phyloP scores from a whole-genome alignment of 2,888 invertebrate genomes.

The Drosophila monieri region DNA sequence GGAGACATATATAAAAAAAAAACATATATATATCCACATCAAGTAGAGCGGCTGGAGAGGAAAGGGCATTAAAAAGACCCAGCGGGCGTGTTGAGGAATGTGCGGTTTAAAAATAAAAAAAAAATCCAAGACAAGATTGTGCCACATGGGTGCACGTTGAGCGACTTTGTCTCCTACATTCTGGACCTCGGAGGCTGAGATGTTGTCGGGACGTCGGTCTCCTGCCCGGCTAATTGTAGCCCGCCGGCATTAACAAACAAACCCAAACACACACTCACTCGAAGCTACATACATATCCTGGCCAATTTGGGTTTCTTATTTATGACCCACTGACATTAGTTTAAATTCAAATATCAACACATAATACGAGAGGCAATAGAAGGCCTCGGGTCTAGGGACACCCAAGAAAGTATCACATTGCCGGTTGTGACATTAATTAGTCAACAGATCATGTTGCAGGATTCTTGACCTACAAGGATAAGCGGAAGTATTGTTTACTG shows the following conservation, averaged over 20 bases:
- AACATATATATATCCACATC: conserved; percentile 6
- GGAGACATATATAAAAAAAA: conserved; percentile 25
- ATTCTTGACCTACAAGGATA: conserved; percentile 57
- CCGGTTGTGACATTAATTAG: conserved; percentile 72
- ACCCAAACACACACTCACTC: conserved; percentile 21
- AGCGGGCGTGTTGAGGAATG: conserved; percentile 68
- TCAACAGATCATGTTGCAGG: conserved; percentile 63
- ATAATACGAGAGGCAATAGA: conserved; percentile 38
- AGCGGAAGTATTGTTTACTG: conserved; percentile 61
- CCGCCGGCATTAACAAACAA: conserved; percentile 38
- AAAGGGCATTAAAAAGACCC: conserved; percentile 52
- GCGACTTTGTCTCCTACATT: conserved; percentile 2
- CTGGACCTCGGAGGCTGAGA: neutral
- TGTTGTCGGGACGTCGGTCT: conserved; percentile 5
- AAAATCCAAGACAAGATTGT: conserved; percentile 58
- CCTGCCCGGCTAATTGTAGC: conserved; percentile 58
- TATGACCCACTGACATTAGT: conserved; percentile 63
- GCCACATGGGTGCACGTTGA: conserved; percentile 62
- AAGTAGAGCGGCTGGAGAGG: conserved; percentile 18
- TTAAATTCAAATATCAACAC: conserved; percentile 77
- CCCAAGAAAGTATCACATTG: conserved; percentile 52
- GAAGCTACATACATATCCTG: conserved; percentile 1
- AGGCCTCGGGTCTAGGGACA: conserved; percentile 5
- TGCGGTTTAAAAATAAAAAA: conserved; percentile 66
- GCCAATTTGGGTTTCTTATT: conserved; percentile 60